Evolutionary conservation across 2,888 invertebrate species (phyloP).

Genomic region (Chaetogeoica ovagalla): DNA sequence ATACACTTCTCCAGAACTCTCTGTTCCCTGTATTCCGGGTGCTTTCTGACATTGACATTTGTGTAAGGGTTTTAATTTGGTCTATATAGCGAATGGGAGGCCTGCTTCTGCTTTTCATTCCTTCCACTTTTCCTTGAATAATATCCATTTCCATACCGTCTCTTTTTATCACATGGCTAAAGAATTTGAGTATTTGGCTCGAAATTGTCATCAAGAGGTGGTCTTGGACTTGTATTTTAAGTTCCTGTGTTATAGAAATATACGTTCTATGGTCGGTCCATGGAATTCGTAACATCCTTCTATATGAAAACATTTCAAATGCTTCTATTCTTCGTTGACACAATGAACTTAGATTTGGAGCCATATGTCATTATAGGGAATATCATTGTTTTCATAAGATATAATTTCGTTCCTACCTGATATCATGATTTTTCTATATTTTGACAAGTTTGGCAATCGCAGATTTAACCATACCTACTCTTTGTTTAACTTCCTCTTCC

Average conservation of each 20-base stretch:
- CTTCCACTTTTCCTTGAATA: too few species aligned
- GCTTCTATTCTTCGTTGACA: slow-evolving; percentile 11
- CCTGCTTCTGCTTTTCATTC: too few species aligned
- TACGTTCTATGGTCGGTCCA: not conserved
- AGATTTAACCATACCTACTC: too few species aligned
- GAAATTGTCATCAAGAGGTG: slow-evolving; percentile 8
- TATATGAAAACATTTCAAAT: slow-evolving; percentile 20
- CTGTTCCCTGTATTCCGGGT: too few species aligned
- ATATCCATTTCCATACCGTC: not conserved
- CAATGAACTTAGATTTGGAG: slow-evolving; percentile 3
- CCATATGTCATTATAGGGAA: slow-evolving; percentile 12
- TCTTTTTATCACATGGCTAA: not conserved
- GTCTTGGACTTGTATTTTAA: not conserved
- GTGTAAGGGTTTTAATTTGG: too few species aligned
- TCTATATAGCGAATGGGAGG: too few species aligned
- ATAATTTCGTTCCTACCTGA: slow-evolving; percentile 1
- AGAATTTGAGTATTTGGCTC: slow-evolving; percentile 10
- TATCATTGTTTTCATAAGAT: slow-evolving; percentile 25
- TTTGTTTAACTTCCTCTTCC: too few species aligned
- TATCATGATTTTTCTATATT: not conserved
- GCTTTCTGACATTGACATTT: too few species aligned
- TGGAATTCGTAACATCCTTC: not conserved
- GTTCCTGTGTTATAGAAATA: too few species aligned
- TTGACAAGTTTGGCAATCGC: too few species aligned
- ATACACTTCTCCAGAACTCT: too few species aligned